Percentiles rank a stretch among this genome's conserved stretches.
phyloP scores from a whole-genome alignment of 1,140 invertebrate genomes.

The Hylaeus volcanicus region DNA sequence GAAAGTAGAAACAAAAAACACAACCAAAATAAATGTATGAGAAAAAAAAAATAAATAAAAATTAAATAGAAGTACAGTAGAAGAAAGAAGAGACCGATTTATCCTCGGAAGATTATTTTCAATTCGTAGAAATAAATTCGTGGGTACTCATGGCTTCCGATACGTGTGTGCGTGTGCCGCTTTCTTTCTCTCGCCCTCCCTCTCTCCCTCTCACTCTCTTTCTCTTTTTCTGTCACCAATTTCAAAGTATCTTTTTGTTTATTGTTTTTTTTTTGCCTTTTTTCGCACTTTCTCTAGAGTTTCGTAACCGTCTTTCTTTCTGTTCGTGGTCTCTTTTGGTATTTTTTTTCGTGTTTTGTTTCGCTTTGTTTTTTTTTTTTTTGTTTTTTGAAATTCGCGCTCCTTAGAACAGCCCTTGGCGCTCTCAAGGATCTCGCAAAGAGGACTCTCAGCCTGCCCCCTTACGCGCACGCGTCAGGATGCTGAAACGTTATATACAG shows the following conservation, averaged over 20 bases:
- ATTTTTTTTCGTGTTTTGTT: constrained; percentile 38
- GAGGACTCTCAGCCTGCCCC: constrained; percentile 67
- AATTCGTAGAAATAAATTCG: constrained; percentile 70
- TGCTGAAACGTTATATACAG: constrained; percentile 79
- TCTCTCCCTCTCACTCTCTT: constrained; percentile 67
- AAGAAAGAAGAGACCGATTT: constrained; percentile 59
- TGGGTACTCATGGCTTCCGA: constrained; percentile 76
- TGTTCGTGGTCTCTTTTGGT: constrained; percentile 43
- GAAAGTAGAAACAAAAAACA: constrained; percentile 77
- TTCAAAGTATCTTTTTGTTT: constrained; percentile 32
- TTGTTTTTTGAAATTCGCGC: constrained; percentile 48
- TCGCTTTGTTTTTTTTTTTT: constrained; percentile 42
- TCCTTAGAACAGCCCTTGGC: constrained; percentile 68
- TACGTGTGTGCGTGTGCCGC: constrained; percentile 80
- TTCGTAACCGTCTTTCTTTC: constrained; percentile 38
- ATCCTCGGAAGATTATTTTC: constrained; percentile 54
- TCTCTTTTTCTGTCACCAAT: constrained; percentile 57
- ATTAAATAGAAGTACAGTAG: constrained; percentile 34
- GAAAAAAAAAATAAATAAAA: background rate
- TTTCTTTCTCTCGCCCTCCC: constrained; percentile 55
- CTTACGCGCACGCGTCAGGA: constrained; percentile 76
- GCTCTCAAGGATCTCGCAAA: constrained; percentile 73
- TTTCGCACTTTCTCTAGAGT: constrained; percentile 57
- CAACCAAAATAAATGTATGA: constrained; percentile 75
- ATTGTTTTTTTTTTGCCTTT: constrained; percentile 15